Base-by-base conservation (phyloP, 2,113 vertebrate species). In the Channa maculata region DNA sequence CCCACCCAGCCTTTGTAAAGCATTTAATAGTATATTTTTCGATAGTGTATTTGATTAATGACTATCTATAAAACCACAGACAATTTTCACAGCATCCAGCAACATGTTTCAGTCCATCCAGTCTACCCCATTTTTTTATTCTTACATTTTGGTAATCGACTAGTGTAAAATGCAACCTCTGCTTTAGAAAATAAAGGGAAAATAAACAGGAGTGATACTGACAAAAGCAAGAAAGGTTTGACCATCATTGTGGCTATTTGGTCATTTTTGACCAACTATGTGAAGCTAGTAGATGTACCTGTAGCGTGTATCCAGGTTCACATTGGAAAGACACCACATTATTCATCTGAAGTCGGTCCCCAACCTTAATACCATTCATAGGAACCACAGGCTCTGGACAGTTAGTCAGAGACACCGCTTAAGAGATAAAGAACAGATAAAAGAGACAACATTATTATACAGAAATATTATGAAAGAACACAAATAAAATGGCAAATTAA, bases 251-350 rank as follows among this genome's bases (percentile, higher is more conserved):
- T 15, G 24, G 24, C n/a, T 63, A 14, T 15, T 37, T 24, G 45
- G 53, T 55, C 5, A 60, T 43, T 49, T 49, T 37, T 50, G 14
- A 37, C 5, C 9, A 1, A 80, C 60, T 8, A 38, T 61, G 8
- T 59, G 14, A 60, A 65, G 15, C 0, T 5, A 4, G 9, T 9
- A 64, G 57, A 36, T 54, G 45, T 94, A 99, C 98, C 97, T 99
- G 98, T 4, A 99, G 94, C 1, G 96, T 96, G 5, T 99, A 99
- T 79, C 98, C 98, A 0, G 97, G 97, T 65, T 99, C 97, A 43
- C 98, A 99, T 79, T 97, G 97, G 91, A 99, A 99, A 8, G 97
- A 98, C 72, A 99, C 95, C 33, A 99, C 98, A 0, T 97, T 97
- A 39, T 98, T 99, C 94, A 99, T 97, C 80, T 99, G 89, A 51